Evolutionary conservation across 2,797 vertebrate genomes (phyloP), one percentile per base, ranked within the genome.

Genomic region (Eremophila alpestris): DNA sequence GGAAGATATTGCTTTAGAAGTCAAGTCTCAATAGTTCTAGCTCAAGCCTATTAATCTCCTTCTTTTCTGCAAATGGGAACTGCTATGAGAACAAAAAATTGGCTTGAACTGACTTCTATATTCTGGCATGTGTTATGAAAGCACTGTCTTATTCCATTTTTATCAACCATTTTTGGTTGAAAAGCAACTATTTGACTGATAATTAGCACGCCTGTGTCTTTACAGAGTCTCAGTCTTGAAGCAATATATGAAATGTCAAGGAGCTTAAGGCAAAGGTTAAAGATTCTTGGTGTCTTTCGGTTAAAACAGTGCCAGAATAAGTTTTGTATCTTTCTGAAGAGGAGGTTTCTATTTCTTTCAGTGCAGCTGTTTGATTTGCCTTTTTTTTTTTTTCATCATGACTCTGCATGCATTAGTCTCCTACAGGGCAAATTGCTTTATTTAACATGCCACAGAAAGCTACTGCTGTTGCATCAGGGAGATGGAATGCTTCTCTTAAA

Each of bases 391-490:
- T 96, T 76, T 94, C 95, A 95, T 96, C 96, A 82, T 87, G 94
- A 77, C 88, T 94, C 91, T 96, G 95, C 95, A 96, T 97, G 91
- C 92, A 95, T 96, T 95, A 97, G 96, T 97, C 97, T 97, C 97
- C 93, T 98, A 97, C 95, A 89, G 65, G 87, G 95, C 95, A 97
- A 97, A 95, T 94, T 95, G 94, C 94, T 97, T 97, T 97, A 95
- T 96, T 97, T 96, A 97, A 96, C 95, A 95, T 92, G 92, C 93
- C 95, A 95, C 92, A 96, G 96, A 98, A 96, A 96, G 97, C 98
- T 98, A 97, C 97, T 98, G 97, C 97, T 97, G 97, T 97, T 97
- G 97, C 97, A 97, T 97, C 97, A 98, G 97, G 96, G 97, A 97
- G 97, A 95, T 96, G 97, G 95, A 97, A 98, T 97, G 97, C 95